These are phyloP conservation scores for Mus musculus DNA, from an alignment of 2,113 vertebrate species.

Conservation along the genomic window GRCm39 chr12:67357501-67358000, in stretches of 20 bases:
- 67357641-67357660: background rate
- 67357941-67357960: background rate
- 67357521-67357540: no score
- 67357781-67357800: background rate
- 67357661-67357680: background rate
- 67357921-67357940: background rate
- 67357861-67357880: background rate
- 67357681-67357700: background rate
- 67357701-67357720: background rate
- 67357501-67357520: accelerated
- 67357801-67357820: no score
- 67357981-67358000: background rate
- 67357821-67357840: accelerated
- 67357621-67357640: background rate
- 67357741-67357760: background rate
- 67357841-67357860: background rate
- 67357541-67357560: background rate
- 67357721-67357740: background rate
- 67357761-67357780: background rate
- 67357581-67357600: no score
- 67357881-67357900: background rate
- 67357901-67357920: background rate
- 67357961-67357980: background rate
- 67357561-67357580: no score
- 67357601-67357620: background rate